Base-by-base conservation (phyloP, 2,113 vertebrate genomes). In the Ardeotis arabs region DNA sequence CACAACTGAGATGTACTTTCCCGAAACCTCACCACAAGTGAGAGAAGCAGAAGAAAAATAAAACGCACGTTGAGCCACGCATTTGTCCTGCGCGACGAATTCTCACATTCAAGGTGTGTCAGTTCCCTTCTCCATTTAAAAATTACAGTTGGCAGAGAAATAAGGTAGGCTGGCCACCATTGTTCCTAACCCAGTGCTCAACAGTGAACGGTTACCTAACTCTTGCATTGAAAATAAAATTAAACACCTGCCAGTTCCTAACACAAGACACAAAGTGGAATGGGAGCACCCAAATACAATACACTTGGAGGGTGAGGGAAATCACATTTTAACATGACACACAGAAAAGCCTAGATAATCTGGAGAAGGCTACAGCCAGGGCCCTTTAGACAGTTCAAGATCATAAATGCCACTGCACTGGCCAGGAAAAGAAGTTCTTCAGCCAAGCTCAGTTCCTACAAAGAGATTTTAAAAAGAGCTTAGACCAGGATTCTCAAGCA, bases 141-240 rank as follows among this genome's bases (percentile, higher is more conserved):
- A 86, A 81, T 77, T 62, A 68, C 24, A 78, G 31, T 8, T 97
- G 87, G 91, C 83, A 95, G 56, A 62, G 78, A 72, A 92, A 60
- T 50, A 64, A 47, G 14, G 13, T 22, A 44, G n/a, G 29, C 58
- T 67, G 83, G 92, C 37, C 90, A 94, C 76, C 66, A 84, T 20
- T 92, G 85, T 86, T 95, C 56, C 82, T 33, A 76, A 73, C 23
- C 17, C 29, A 4, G 19, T 14, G 18, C 29, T 88, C 74, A 89
- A 2, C 2, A 28, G 22, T 13, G 49, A 82, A 67, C 59, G 27
- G 37, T 73, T 87, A 76, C 74, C 45, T 20, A 68, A 81, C 12
- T 16, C 55, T 44, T 25, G 13, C 7, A 2, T 7, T 60, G 62
- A 59, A 87, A 90, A 69, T 22, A 24, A 21, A 80, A 83, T 90